Base-by-base conservation (phyloP, 2,888 invertebrate genomes). In the Xestia c-nigrum region DNA sequence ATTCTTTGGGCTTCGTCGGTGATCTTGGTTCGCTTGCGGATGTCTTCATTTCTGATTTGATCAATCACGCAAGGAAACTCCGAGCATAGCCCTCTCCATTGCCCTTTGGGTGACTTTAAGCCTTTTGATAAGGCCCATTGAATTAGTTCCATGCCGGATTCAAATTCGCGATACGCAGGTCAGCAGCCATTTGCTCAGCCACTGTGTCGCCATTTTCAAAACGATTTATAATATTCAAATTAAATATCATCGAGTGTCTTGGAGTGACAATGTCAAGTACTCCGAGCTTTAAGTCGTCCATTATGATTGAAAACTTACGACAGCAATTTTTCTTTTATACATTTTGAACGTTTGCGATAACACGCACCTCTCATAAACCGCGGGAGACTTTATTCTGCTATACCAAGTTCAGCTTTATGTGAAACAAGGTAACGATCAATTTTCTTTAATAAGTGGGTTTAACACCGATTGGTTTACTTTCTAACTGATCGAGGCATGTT, bases 301-400 rank as follows among this genome's bases (percentile, higher is more conserved):
- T 70, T 65, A 43, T 70, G 43, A 70, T 21, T 46, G 14, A 64
- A 70, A 46, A 31, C 31, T 46, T 46, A 31, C 46, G 38, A n/a
- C 46, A 38, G 46, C 46, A 7, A 38, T 71, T 71, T 63, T 12
- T 5, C 16, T n/a, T 67, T n/a, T n/a, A 38, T 9, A n/a, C 10
- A 16, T 5, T n/a, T 46, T 71, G 16, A 16, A 24, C 9, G 43
- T 7, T 9, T 14, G 64, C 14, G 21, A 69, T 61, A 43, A 66
- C 68, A 46, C 1, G 46, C 10, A 31, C 6, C n/a, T 31, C 46
- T 46, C 46, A 5, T 16, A 16, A 16, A n/a, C 21, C 3, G 24
- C 43, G n/a, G 14, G 64, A 16, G 6, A 24, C 16, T 68, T 68
- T n/a, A 31, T 67, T 47, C 21, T 7, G 50, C 5, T 21, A 21